Base-by-base conservation (phyloP, 2,797 vertebrate genomes). In the Mallotus villosus region DNA sequence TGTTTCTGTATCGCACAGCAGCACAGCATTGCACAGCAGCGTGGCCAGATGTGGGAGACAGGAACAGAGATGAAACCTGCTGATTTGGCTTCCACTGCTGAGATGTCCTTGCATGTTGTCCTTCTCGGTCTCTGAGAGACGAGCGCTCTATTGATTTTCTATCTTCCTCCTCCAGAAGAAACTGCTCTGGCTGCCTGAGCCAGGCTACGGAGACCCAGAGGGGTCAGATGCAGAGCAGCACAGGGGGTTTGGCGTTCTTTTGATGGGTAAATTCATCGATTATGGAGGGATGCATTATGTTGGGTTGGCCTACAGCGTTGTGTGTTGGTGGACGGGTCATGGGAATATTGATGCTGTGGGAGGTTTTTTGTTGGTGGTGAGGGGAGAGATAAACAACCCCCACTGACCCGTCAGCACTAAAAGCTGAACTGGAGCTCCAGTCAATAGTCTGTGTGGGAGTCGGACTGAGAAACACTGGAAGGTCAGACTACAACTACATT, bases 31-130 rank as follows among this genome's bases (percentile, higher is more conserved):
- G 32, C 32, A 34, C 32, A 8, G 6, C 32, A 34, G 32, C 6
- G 1, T 34, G 32, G 32, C 32, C 32, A 34, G 32, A 34, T 34
- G 32, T 34, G 7, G 32, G 32, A 81, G 86, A 90, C 86, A 71
- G 32, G 79, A 85, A 90, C 86, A 71, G 83, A 87, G 49, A 84
- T 87, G 84, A 78, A 72, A 64, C 1, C 68, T 73, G 58, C 77
- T 16, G 67, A 74, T 71, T 83, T 79, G 87, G 81, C 88, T 88
- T 76, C 67, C 78, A 85, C 82, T 82, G 80, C 81, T 2, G 55
- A 83, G 85, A 82, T 86, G 86, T 88, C 88, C 89, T 91, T 90
- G 88, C 82, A 85, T 76, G 72, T 74, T 79, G 88, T 90, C 88
- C 86, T 89, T 78, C 77, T 79, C 85, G 73, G 77, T 80, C 77